A percentile compares a stretch with the other conserved stretches of the same genome.
These are phyloP conservation scores for Takifugu bimaculatus DNA, from an alignment of 2,113 vertebrate genomes.

Conservation along the genomic window DNA sequence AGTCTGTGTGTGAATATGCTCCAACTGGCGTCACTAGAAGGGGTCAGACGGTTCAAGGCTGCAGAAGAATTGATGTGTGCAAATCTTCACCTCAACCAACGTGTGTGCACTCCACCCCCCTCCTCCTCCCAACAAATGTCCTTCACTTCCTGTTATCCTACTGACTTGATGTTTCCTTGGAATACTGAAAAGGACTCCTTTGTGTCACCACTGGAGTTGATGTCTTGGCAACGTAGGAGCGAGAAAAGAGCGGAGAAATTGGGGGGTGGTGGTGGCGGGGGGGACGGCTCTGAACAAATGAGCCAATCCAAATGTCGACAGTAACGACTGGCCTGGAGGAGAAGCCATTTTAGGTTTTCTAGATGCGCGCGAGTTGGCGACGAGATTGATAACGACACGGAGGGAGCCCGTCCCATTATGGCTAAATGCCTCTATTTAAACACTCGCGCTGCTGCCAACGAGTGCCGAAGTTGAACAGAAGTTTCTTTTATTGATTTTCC, in stretches of 20 bases:
- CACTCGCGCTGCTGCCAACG: slow-evolving; percentile 34
- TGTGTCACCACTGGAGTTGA: no score
- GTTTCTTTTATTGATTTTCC: slow-evolving; percentile 23
- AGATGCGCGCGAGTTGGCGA: slow-evolving; percentile 49
- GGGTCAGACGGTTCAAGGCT: slow-evolving; percentile 52
- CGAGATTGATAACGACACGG: slow-evolving; percentile 44
- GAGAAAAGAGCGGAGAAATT: background rate
- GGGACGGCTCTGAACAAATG: slow-evolving; percentile 55
- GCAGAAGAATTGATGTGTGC: slow-evolving; percentile 49
- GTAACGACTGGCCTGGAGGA: slow-evolving; percentile 62
- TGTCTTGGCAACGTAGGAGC: slow-evolving; percentile 3
- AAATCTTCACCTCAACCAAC: slow-evolving; percentile 33
- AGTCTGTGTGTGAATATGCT: slow-evolving; percentile 47
- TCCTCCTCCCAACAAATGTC: no score
- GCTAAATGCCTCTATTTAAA: slow-evolving; percentile 53
- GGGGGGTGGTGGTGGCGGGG: background rate
- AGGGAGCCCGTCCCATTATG: slow-evolving; percentile 39
- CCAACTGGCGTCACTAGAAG: slow-evolving; percentile 59
- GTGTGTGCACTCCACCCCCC: no score
- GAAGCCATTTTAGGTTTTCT: slow-evolving; percentile 32
- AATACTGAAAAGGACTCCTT: no score
- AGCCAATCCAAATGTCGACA: slow-evolving; percentile 38
- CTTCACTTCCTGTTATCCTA: no score
- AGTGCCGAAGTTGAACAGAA: slow-evolving; percentile 29
- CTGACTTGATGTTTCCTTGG: no score